Conservation (phyloP, 2,113 vertebrate genomes). For the Mandrillus leucophaeus region DNA sequence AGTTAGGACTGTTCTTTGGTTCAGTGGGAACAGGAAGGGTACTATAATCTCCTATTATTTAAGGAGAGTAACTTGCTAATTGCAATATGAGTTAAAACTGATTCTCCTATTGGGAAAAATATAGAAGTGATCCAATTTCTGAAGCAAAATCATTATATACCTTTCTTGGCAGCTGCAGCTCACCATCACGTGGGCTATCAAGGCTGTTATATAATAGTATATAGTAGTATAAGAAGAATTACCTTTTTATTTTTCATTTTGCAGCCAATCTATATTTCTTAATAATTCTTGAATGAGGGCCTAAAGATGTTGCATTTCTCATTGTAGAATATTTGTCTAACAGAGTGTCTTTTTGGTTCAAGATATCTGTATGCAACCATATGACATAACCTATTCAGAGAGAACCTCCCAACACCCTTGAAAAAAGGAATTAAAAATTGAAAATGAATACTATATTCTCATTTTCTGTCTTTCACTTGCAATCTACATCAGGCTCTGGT, state of each 20-base stretch:
- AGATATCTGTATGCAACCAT: not conserved
- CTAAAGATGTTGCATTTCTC: not conserved
- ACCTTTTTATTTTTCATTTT: not conserved
- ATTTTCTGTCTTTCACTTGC: slow-evolving; percentile 10
- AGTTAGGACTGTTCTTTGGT: not conserved
- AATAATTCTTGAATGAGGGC: not conserved
- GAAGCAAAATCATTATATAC: not conserved
- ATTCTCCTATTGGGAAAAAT: not conserved
- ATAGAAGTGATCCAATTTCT: not conserved
- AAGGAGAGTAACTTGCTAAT: not conserved
- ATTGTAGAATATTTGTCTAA: not conserved
- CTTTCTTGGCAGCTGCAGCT: not conserved
- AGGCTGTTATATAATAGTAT: not conserved
- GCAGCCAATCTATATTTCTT: not conserved
- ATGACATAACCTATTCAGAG: not conserved
- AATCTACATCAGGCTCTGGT: not conserved
- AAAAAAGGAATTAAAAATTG: not conserved
- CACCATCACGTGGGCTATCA: not conserved
- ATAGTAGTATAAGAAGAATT: not conserved
- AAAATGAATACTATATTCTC: not conserved
- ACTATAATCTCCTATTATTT: not conserved
- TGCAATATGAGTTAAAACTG: not conserved
- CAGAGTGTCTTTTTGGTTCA: not conserved
- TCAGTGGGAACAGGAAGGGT: not conserved
- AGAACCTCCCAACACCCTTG: not conserved